phyloP scores from a whole-genome alignment of 2,113 vertebrate genomes.

The Larimichthys crocea region DNA sequence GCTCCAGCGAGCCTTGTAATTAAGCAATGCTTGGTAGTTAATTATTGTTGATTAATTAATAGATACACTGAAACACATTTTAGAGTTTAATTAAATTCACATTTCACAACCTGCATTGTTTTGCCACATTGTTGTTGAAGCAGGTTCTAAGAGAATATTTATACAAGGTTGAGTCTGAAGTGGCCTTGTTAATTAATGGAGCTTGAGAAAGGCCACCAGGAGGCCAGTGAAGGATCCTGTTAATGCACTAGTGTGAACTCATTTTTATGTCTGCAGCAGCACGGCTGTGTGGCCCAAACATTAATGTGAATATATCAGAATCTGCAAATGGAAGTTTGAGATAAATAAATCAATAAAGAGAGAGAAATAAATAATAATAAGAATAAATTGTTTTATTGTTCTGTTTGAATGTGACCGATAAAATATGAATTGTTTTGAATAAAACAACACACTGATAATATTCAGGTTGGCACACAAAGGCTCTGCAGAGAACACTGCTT shows the following conservation, averaged over 20 bases:
- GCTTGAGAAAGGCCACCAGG: constrained; percentile 14
- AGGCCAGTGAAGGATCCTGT: not conserved
- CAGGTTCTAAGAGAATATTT: not conserved
- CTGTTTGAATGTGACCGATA: constrained; percentile 3
- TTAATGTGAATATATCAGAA: not conserved
- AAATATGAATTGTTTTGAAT: not conserved
- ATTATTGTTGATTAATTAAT: constrained; percentile 24
- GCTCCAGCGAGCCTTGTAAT: constrained; percentile 22
- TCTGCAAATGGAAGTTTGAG: not conserved
- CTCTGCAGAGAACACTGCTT: not conserved
- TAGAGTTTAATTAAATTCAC: constrained; percentile 25
- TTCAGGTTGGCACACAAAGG: constrained; percentile 6
- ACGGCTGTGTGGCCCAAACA: not conserved
- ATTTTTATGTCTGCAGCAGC: constrained; percentile 6
- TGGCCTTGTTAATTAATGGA: constrained; percentile 29
- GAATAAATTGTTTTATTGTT: not conserved
- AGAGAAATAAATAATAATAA: not conserved
- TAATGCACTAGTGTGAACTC: not conserved
- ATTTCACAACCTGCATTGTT: constrained; percentile 4
- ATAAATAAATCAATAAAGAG: too few relatives aligned
- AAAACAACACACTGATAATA: constrained; percentile 3
- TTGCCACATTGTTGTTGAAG: not conserved
- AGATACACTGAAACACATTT: not conserved
- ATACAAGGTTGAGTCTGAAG: not conserved
- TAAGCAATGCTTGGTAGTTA: not conserved